Evolutionary conservation across 2,113 vertebrate species (phyloP).

Genomic region (Perognathus longimembris): DNA sequence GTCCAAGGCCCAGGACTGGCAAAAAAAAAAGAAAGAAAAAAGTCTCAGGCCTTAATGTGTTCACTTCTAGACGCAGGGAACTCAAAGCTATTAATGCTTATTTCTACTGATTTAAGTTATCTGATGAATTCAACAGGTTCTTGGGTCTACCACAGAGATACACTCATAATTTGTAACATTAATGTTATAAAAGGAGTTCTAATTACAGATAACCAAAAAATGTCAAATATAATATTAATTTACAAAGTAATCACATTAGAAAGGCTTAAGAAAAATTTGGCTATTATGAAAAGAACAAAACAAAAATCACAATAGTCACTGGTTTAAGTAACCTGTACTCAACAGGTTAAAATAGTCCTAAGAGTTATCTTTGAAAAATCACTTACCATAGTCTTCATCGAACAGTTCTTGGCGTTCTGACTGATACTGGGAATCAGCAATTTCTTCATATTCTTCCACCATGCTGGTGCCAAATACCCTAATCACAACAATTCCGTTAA

Average conservation of each 20-base stretch:
- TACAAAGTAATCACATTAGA: neutral
- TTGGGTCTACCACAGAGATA: neutral
- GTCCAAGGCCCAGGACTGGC: too few species aligned
- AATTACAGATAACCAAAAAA: constrained; percentile 40
- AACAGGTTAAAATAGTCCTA: neutral
- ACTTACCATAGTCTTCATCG: constrained; percentile 97
- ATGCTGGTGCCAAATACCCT: constrained; percentile 99
- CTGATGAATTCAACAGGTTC: neutral
- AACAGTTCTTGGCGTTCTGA: constrained; percentile 95
- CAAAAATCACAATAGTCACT: neutral
- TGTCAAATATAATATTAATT: neutral
- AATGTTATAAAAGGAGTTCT: neutral
- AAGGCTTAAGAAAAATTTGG: constrained; percentile 35
- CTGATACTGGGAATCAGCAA: constrained; percentile 97
- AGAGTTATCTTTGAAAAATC: constrained; percentile 51
- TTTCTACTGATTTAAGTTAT: neutral
- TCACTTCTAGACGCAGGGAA: neutral
- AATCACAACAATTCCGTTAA: constrained; percentile 58
- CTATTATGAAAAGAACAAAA: constrained; percentile 3
- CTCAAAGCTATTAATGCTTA: neutral
- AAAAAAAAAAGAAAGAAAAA: too few species aligned
- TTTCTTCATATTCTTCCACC: constrained; percentile 99
- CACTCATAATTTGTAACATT: neutral
- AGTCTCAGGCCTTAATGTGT: neutral
- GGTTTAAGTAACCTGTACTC: constrained; percentile 14